Percentiles rank a stretch among this genome's conserved stretches.
Conservation (phyloP, 2,797 vertebrate genomes). For the Lagodon rhomboides region DNA sequence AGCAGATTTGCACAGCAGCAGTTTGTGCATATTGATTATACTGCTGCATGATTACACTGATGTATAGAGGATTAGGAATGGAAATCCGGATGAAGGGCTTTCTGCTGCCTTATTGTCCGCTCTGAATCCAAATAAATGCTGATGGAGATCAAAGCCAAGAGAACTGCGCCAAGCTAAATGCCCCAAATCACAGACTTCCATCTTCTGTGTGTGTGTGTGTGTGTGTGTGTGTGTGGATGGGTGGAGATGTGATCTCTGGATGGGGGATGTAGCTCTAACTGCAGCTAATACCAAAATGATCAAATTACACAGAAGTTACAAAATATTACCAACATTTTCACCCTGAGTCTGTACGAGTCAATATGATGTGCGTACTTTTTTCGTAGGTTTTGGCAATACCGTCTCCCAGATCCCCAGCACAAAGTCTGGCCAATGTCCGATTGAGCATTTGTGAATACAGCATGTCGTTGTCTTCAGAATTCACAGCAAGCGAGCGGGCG, state of each 20-base stretch:
- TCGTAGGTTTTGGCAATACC: too few species aligned
- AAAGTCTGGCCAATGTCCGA: too few species aligned
- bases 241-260: conserved; percentile 7
- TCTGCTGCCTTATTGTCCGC: conserved; percentile 48
- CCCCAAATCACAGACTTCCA: conserved; percentile 33
- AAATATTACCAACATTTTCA: background rate
- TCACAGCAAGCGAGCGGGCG: too few species aligned
- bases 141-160: conserved; percentile 57
- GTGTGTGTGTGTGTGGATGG: conserved; percentile 1
- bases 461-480: too few species aligned
- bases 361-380: too few species aligned
- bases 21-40: conserved; percentile 41
- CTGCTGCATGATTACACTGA: conserved; percentile 28
- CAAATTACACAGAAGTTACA: background rate
- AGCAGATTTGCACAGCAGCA: conserved; percentile 22
- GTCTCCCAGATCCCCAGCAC: too few species aligned
- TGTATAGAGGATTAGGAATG: conserved; percentile 50
- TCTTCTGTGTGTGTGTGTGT: conserved; percentile 11
- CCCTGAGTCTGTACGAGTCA: background rate
- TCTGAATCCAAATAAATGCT: conserved; percentile 48
- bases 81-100: conserved; percentile 48
- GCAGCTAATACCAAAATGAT: conserved; percentile 11
- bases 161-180: conserved; percentile 42
- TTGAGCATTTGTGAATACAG: too few species aligned
- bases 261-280: background rate